Evolutionary conservation across 2,797 vertebrate genomes (phyloP), one percentile per base, ranked within the genome.

Genomic region (Picus viridis): DNA sequence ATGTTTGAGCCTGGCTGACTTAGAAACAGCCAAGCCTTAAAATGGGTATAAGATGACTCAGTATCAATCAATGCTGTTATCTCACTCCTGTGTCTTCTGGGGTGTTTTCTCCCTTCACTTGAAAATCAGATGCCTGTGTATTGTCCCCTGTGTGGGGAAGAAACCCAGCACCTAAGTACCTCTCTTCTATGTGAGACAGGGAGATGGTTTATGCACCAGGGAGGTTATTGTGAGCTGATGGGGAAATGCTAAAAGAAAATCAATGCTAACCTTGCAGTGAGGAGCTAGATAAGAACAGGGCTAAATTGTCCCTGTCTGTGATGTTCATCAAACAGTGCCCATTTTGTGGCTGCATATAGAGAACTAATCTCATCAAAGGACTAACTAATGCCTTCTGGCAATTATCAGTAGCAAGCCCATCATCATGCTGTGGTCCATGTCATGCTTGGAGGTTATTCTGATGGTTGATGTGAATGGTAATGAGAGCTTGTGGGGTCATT

Each of bases 251-350:
- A 13, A 11, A 36, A 81, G 56, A 88, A 91, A 95, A 95, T 94
- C 69, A 4, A 93, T 94, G 24, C 72, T 94, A 90, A 85, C 67
- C 81, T 90, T 94, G 90, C 86, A 94, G 65, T 4, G 26, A 77
- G 45, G 77, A 82, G 36, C 26, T 51, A 29, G 81, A 90, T 91
- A 82, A 88, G 49, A 49, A 62, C 36, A 61, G 59, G 77, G 26
- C 30, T 77, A 19, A 24, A 6, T 56, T 69, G n/a, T 67, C 56
- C 24, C 41, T 75, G 76, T 89, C 69, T 93, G 65, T 41, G 82
- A 43, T 83, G 59, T 90, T 89, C 72, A 77, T 92, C 87, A 89
- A 43, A 65, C 49, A 45, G 29, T 92, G 81, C 86, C 69, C 29
- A 12, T 39, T 92, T 72, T 77, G 75, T 29, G 7, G 18, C 51